Base-by-base conservation (phyloP, 2,888 invertebrate species). In the Bruchidius siliquastri region DNA sequence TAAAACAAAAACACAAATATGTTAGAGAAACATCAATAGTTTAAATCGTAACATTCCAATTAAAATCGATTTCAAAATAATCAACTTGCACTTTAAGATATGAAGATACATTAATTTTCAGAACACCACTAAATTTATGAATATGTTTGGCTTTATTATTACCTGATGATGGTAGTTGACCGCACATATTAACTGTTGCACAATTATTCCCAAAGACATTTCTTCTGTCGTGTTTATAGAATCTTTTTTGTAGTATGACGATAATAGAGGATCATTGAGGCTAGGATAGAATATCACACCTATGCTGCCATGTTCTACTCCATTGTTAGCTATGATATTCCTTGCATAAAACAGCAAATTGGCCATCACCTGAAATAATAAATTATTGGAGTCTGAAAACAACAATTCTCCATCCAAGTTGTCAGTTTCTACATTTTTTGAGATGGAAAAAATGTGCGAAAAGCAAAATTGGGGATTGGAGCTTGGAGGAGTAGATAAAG, bases 271-370 rank as follows among this genome's bases (percentile, higher is more conserved):
- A 79, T 88, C 87, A 71, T 84, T 86, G 72, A 90, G 82, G 20
- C 86, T 87, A 8, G 90, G 89, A 68, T 88, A 87, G 82, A 91
- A 89, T 69, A 90, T 84, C 0, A 89, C 89, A 21, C 88, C 88
- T 20, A 88, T 87, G 1, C 89, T 88, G 13, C 87, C 84, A 80
- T 89, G 88, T 76, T 89, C 88, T 6, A 88, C 87, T 2, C 88
- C 88, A 80, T 90, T 87, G 80, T 89, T 89, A 0, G 89, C 89
- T 70, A 91, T 88, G 21, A 90, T 88, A 83, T 93, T 93, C 74
- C 94, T 89, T 0, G 91, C 91, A 85, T 93, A 94, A 22, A 91
- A 87, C 67, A 93, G 85, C 22, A 95, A 86, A 87, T 94, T 94
- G 67, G 92, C 91, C 3, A 92, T 90, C 72, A 94, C 92, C 68